Evolutionary conservation across 2,797 vertebrate genomes (phyloP), one percentile per base, ranked within the genome.

Genomic region (Microcaecilia unicolor): DNA sequence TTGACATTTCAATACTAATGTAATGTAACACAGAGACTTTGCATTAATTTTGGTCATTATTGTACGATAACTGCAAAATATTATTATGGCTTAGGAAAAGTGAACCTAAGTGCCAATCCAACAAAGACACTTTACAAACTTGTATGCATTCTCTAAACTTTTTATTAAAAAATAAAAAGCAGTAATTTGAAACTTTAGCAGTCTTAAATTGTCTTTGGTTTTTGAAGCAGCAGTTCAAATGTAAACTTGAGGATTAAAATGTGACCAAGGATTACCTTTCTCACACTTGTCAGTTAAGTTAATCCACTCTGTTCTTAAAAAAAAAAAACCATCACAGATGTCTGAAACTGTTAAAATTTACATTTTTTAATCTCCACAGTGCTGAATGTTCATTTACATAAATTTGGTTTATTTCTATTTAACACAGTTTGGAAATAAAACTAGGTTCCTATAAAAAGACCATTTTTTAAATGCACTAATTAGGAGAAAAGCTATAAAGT

Each of bases 361-460:
- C 76, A 62, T 60, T 53, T 61, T 52, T 51, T 72, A 64, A 83
- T 83, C 75, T 78, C 37, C 22, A 51, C 38, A 37, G 31, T 58
- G 48, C 78, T 78, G 77, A 74, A 63, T 31, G 55, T 55, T 67
- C 34, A 76, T 80, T 83, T 81, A 63, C 77, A 78, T 81, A 72
- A 76, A 58, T 70, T 61, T 36, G 9, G 48, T 57, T 70, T 51
- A 56, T 56, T 76, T 66, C 60, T 35, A 3, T 25, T 2, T 37
- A 52, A 58, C 49, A 67, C 44, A 61, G 61, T 72, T 55, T 36
- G 40, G 21, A 25, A 46, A 44, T 32, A 66, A 70, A 64, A 69
- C 22, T 10, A 41, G n/a, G 37, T 62, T 72, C 74, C 65, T 68
- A 39, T n/a, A 72, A 45, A 48, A 26, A 71, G 74, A 56, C 16